Percentiles rank a stretch among this genome's conserved stretches.
phyloP scores from a whole-genome alignment of 2,797 vertebrate species.

The Paedocypris micromegethes region DNA sequence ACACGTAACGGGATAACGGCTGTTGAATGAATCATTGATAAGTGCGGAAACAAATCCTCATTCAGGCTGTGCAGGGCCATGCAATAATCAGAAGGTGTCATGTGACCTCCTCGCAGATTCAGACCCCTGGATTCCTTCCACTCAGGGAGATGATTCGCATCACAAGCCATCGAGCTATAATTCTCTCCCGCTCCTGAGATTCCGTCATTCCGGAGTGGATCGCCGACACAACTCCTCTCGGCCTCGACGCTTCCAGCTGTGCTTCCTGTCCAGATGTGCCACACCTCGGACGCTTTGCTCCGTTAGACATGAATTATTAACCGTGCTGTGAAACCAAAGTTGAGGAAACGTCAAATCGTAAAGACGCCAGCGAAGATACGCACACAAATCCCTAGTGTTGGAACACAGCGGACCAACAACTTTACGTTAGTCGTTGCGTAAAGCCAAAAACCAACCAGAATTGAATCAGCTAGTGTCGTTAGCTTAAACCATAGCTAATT shows the following conservation, averaged over 20 bases:
- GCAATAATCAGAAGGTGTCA: constrained; percentile 12
- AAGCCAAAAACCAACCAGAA: too few relatives aligned
- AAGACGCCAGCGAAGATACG: too few relatives aligned
- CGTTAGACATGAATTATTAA: constrained; percentile 10
- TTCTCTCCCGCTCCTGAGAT: too few relatives aligned
- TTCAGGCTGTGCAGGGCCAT: constrained; percentile 30
- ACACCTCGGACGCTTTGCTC: not conserved
- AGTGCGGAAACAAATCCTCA: constrained; percentile 54
- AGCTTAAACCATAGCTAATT: too few relatives aligned
- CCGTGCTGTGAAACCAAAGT: not conserved
- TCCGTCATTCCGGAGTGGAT: not conserved
- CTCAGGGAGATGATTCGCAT: constrained; percentile 24
- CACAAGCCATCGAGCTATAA: constrained; percentile 30
- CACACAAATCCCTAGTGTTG: too few relatives aligned
- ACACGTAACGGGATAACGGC: constrained; percentile 67
- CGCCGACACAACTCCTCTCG: too few relatives aligned
- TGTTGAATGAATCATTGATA: constrained; percentile 71
- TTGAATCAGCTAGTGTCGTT: too few relatives aligned
- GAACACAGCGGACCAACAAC: too few relatives aligned
- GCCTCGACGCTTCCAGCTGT: constrained; percentile 26
- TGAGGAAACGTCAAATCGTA: too few relatives aligned
- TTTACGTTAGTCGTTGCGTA: too few relatives aligned
- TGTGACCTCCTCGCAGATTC: constrained; percentile 49
- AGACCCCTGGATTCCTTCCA: constrained; percentile 56
- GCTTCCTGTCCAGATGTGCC: constrained; percentile 33